These are phyloP conservation scores for Orchestes rusci DNA, from an alignment of 2,888 invertebrate genomes.

Conservation along the genomic window DNA sequence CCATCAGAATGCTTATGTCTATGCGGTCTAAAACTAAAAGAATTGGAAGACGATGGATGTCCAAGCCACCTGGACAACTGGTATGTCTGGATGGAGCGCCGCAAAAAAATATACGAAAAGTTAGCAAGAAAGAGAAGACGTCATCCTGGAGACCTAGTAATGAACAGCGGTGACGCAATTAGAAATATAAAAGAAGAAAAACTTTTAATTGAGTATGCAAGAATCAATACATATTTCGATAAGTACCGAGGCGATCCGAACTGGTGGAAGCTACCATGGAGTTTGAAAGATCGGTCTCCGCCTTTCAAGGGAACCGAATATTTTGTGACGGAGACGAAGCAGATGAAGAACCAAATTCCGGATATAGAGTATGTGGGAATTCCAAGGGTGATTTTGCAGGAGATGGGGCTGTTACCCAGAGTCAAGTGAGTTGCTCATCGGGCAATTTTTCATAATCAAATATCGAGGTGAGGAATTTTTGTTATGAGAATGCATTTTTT, in stretches of 20 bases:
- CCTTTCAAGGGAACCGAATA: conserved; percentile 27
- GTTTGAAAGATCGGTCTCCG: conserved; percentile 24
- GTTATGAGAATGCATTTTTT: conserved; percentile 1
- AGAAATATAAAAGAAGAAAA: conserved; percentile 34
- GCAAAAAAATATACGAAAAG: conserved; percentile 31
- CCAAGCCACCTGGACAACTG: conserved; percentile 33
- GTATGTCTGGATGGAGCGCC: conserved; percentile 35
- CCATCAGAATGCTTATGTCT: conserved; percentile 16
- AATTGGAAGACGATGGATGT: conserved; percentile 1
- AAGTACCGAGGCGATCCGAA: conserved; percentile 38
- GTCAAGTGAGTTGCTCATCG: conserved; percentile 31
- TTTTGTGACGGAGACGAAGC: conserved; percentile 31
- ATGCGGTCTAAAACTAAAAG: conserved; percentile 12
- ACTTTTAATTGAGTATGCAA: conserved; percentile 32
- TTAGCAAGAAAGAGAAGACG: conserved; percentile 28
- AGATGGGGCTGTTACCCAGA: conserved; percentile 33
- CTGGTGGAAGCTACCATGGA: conserved; percentile 36
- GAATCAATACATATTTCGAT: conserved; percentile 35
- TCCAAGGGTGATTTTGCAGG: conserved; percentile 32
- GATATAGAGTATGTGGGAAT: conserved; percentile 33
- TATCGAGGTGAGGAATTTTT: conserved; percentile 14
- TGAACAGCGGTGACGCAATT: conserved; percentile 33
- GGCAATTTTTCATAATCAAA: conserved; percentile 31
- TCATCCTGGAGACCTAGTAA: conserved; percentile 31
- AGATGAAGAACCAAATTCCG: conserved; percentile 34